Conservation (phyloP, 2,888 invertebrate genomes). For the Luperina nickerlii region DNA sequence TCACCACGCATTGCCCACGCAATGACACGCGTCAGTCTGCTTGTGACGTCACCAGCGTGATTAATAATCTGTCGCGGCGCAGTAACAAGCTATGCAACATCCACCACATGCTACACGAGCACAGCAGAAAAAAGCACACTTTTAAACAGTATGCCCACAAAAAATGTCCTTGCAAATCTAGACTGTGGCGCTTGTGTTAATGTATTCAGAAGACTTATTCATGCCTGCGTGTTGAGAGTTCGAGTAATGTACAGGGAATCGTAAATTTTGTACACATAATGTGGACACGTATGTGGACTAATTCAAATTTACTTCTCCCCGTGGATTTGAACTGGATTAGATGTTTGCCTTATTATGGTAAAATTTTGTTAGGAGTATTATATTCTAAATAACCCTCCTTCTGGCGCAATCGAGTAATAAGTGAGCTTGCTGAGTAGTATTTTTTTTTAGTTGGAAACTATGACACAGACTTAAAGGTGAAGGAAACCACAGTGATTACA, state of each 20-base stretch:
- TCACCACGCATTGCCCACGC: conserved; percentile 17
- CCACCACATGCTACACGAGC: conserved; percentile 27
- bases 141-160: conserved; percentile 27
- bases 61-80: conserved; percentile 57
- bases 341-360: conserved; percentile 5
- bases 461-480: background rate
- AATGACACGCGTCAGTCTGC: conserved; percentile 60
- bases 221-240: conserved; percentile 42
- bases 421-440: background rate
- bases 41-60: conserved; percentile 56
- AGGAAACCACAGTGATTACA: background rate
- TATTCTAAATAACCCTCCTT: background rate
- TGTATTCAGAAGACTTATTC: conserved; percentile 35
- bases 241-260: conserved; percentile 49
- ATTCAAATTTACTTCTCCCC: conserved; percentile 43
- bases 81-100: conserved; percentile 41
- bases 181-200: conserved; percentile 29
- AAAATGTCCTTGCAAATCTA: conserved; percentile 1
- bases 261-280: conserved; percentile 48
- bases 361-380: conserved; percentile 4
- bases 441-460: background rate
- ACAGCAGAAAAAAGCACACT: background rate
- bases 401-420: no score
- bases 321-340: conserved; percentile 26
- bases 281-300: conserved; percentile 19